phyloP scores from a whole-genome alignment of 2,888 invertebrate species.

The Ornithoptera priamus region DNA sequence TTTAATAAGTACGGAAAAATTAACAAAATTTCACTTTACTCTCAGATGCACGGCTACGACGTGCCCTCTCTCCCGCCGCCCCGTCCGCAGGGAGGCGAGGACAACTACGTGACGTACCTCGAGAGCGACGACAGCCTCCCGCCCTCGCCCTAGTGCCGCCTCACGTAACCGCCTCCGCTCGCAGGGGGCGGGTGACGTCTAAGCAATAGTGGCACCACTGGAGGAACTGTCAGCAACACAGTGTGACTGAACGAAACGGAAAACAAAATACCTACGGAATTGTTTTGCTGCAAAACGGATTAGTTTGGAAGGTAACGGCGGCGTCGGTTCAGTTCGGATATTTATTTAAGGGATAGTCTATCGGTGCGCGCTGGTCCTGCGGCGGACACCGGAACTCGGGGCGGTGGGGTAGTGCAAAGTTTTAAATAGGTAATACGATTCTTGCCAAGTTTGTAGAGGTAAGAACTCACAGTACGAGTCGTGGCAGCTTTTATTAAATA shows the following conservation, averaged over 20 bases:
- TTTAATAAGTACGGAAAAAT: too few relatives aligned
- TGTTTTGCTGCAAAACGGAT: background rate
- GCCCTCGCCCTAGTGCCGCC: constrained; percentile 84
- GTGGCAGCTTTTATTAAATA: constrained; percentile 6
- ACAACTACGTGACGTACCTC: constrained; percentile 95
- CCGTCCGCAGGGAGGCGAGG: constrained; percentile 83
- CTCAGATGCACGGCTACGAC: constrained; percentile 95
- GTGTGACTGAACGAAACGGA: constrained; percentile 20
- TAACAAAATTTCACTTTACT: constrained; percentile 1
- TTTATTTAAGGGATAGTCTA: background rate
- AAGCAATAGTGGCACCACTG: constrained; percentile 8
- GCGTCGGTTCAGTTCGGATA: background rate
- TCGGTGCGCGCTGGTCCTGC: constrained; percentile 6
- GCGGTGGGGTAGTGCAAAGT: constrained; percentile 35
- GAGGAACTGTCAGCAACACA: background rate
- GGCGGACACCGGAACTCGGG: constrained; percentile 2
- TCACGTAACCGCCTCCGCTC: constrained; percentile 50
- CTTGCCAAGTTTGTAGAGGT: constrained; percentile 31
- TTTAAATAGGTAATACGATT: constrained; percentile 29
- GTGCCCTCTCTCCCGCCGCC: constrained; percentile 82
- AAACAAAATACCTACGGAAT: background rate
- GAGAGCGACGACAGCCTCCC: constrained; percentile 92
- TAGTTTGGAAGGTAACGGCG: background rate
- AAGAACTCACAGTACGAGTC: constrained; percentile 7
- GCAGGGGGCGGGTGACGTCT: constrained; percentile 30